Base-by-base conservation (phyloP, 2,797 vertebrate species). In the Tragopan temminckii region DNA sequence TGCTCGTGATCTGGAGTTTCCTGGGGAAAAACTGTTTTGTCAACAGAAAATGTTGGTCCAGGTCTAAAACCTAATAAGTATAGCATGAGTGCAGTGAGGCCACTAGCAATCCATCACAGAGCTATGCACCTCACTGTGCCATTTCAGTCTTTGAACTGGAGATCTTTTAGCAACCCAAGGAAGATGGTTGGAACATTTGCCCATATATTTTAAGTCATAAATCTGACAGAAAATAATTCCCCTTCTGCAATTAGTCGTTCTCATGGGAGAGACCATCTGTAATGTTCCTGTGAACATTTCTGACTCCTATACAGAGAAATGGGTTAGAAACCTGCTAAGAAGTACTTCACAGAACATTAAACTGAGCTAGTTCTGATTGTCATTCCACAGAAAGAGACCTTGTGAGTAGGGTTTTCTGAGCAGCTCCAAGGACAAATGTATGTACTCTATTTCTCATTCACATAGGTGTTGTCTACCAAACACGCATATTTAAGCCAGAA, bases 181-280 rank as follows among this genome's bases (percentile, higher is more conserved):
- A 92, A 89, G 57, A 77, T 40, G 36, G 57, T 52, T 84, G 27
- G 31, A 88, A 57, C 63, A 61, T 85, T 90, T 94, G 68, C 33
- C 68, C 40, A 7, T 68, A 89, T 90, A 89, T 92, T 84, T 91
- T 59, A 79, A 88, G 71, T 57, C 71, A 89, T 77, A 92, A 96
- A 90, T 21, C 57, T 90, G 90, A 87, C 52, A 92, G 71, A 67
- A 70, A 85, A 90, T 6, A 89, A 88, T 80, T 86, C 61, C 75
- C 74, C 24, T 70, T 88, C 77, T 82, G 58, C 70, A 86, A 81
- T 84, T 69, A 91, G 50, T 79, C 75, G 17, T 85, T 88, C 82
- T 40, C 63, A 75, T 57, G 70, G 77, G 77, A 89, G n/a, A 58
- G 7, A 80, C 82, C 80, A 86, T 93, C 74, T 88, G 80, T 91